Evolutionary conservation across 2,888 invertebrate species (phyloP), one percentile per base, ranked within the genome.

Genomic region (Neoascia interrupta): DNA sequence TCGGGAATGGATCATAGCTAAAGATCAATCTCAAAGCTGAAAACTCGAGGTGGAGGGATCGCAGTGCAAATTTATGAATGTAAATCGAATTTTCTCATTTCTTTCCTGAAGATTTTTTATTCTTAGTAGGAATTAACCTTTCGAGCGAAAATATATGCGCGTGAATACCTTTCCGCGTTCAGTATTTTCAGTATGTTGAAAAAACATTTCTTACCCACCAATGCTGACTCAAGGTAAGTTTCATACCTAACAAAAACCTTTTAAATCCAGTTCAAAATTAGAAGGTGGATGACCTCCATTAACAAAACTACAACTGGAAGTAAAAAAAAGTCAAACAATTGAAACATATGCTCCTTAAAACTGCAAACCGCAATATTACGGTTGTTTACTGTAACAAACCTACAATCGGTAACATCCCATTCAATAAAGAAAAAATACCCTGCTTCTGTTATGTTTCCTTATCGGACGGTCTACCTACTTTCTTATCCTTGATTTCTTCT

Each of bases 311-410:
- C 3, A 45, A 41, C 5, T 0, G 10, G 41, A 19, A 19, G 26
- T n/a, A 15, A 56, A 47, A 21, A 37, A 13, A 61, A 23, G 5
- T n/a, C 3, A 18, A 15, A 41, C 43, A 64, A 63, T 41, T 23
- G 36, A 31, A 68, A 34, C 79, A 79, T 73, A 79, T 79, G 79
- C 56, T 73, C 66, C 1, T 72, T 61, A 68, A 66, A 79, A 72
- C 45, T 47, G 68, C 45, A 61, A 79, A 79, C 79, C 79, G 61
- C 79, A 79, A 79, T 79, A 73, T 79, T 79, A 73, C 79, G 79
- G 79, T 73, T 68, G 45, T 79, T 79, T 79, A 73, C 60, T 73
- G 73, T 79, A 68, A 19, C 79, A 68, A 73, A 31, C 79, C 79
- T 61, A 37, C 66, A 79, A 61, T 73, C 54, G 39, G 73, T 72